Conservation (phyloP, 2,888 invertebrate species). For the Pimpla rufipes region DNA sequence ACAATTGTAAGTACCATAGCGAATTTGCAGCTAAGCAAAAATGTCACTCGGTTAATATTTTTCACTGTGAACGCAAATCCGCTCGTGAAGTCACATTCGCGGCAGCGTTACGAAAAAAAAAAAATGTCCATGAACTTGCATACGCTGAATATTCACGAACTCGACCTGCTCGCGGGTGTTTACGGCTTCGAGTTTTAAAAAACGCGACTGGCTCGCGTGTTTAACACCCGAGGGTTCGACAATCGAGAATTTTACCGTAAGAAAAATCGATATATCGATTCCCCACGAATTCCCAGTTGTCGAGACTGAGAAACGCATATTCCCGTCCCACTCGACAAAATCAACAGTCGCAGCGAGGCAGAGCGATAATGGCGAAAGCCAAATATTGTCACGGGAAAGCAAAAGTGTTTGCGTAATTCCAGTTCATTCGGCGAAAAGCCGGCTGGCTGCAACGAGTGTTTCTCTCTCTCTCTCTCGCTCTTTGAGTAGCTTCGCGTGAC, state of each 20-base stretch:
- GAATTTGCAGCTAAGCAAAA: too few species aligned
- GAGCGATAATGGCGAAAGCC: background rate
- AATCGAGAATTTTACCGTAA: background rate
- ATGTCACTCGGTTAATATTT: too few species aligned
- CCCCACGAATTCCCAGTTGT: background rate
- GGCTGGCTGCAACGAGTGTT: background rate
- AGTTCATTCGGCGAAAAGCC: background rate
- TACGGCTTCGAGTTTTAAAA: background rate
- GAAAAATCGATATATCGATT: constrained; percentile 5
- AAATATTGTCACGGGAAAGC: constrained; percentile 3
- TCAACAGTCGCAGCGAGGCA: background rate
- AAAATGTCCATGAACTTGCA: too few species aligned
- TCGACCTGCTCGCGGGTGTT: background rate
- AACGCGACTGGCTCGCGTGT: background rate
- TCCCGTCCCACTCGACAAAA: background rate
- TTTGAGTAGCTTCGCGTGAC: constrained; percentile 44
- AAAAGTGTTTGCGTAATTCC: background rate
- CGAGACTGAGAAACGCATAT: background rate
- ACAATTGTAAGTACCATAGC: too few species aligned
- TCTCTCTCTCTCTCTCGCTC: background rate
- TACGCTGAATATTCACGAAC: background rate
- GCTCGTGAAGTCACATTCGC: too few species aligned
- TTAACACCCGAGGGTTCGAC: background rate
- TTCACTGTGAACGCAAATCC: too few species aligned
- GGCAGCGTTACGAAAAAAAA: too few species aligned